A percentile compares a stretch with the other conserved stretches of the same genome.
phyloP scores from a whole-genome alignment of 2,797 vertebrate species.

The Saxicola maurus region DNA sequence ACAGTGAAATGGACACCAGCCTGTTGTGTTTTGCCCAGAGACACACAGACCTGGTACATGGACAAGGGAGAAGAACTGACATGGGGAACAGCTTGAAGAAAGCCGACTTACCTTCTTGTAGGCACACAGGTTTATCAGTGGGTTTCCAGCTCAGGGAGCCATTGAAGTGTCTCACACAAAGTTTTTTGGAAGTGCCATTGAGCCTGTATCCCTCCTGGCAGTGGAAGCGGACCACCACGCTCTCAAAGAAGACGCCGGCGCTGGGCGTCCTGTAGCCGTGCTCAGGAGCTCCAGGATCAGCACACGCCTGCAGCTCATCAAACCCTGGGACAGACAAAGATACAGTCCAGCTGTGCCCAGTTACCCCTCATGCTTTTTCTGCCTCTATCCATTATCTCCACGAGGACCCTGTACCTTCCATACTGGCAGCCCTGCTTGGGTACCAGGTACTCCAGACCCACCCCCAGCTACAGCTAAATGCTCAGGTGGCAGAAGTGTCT shows the following conservation, averaged over 20 bases:
- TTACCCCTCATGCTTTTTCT: background rate
- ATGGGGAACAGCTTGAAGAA: background rate
- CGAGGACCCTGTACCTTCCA: background rate
- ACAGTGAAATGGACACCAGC: background rate
- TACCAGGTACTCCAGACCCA: background rate
- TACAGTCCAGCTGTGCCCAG: background rate
- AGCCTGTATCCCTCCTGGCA: constrained; percentile 82
- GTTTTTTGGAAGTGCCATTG: constrained; percentile 79
- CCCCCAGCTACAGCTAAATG: background rate
- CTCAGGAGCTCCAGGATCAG: constrained; percentile 77
- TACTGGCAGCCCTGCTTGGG: background rate
- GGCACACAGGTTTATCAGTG: constrained; percentile 77
- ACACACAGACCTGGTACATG: background rate
- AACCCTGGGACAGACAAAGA: constrained; percentile 58
- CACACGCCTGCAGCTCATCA: constrained; percentile 76
- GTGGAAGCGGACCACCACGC: constrained; percentile 76
- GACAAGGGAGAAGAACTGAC: background rate
- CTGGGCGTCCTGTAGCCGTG: constrained; percentile 79
- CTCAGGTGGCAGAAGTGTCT: background rate
- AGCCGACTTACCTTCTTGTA: constrained; percentile 78
- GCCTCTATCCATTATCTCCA: background rate
- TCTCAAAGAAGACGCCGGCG: constrained; percentile 76
- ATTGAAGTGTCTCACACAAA: constrained; percentile 76
- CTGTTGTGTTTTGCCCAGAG: background rate
- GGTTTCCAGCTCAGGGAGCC: constrained; percentile 83